Conservation (phyloP, 2,113 vertebrate genomes). For the Lanius collurio region DNA sequence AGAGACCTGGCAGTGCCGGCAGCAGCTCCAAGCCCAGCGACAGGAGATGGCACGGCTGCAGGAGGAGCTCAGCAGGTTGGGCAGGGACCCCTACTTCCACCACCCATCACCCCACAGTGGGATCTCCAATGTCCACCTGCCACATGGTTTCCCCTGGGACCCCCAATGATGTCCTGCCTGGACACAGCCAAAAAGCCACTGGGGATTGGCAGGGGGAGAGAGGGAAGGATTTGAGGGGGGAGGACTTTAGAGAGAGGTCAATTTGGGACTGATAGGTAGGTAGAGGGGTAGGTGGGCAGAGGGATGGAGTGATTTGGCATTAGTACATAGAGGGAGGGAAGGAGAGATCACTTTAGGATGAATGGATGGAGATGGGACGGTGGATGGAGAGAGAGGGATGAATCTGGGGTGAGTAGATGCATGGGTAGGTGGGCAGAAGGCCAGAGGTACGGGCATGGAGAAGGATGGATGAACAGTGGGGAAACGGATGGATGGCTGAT, state of each 20-base stretch:
- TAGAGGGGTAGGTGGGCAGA: not conserved
- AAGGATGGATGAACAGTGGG: not conserved
- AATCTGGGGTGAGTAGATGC: not conserved
- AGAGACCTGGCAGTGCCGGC: slow-evolving; percentile 11
- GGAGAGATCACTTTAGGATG: not conserved
- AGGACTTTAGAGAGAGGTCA: not conserved
- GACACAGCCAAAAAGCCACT: not conserved
- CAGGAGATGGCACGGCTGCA: slow-evolving; percentile 25
- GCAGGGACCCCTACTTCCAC: not conserved
- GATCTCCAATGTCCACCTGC: not conserved
- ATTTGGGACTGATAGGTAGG: not conserved
- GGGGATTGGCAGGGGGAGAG: not conserved
- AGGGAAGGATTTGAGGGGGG: not conserved
- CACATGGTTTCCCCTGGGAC: not conserved
- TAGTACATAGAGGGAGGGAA: not conserved
- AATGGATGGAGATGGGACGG: not conserved
- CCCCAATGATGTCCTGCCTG: not conserved
- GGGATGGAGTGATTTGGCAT: not conserved
- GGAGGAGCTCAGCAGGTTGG: slow-evolving; percentile 69
- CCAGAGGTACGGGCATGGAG: not conserved
- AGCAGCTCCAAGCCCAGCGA: slow-evolving; percentile 32
- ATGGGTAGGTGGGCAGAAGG: not conserved
- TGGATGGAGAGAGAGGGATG: not conserved
- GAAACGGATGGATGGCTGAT: not conserved
- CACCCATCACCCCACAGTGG: not conserved